phyloP scores from a whole-genome alignment of 1,140 invertebrate species.

The Elymnias hypermnestra region DNA sequence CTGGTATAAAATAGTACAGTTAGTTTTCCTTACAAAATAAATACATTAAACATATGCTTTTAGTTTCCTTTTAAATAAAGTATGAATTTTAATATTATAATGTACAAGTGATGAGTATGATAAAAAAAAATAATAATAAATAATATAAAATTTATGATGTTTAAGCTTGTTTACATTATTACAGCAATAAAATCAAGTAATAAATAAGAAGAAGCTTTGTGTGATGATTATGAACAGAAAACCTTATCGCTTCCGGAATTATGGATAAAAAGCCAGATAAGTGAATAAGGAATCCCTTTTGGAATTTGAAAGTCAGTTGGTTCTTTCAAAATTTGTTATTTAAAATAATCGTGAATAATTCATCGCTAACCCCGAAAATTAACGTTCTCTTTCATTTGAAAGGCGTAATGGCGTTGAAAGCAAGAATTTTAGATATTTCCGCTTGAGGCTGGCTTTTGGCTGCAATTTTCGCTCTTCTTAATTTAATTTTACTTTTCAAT shows the following conservation, averaged over 20 bases:
- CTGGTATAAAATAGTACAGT: no score
- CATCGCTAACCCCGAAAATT: slow-evolving; percentile 31
- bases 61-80: no score
- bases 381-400: slow-evolving; percentile 28
- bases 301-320: not conserved
- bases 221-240: no score
- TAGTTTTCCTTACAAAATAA: no score
- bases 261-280: not conserved
- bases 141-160: no score
- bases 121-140: no score
- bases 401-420: slow-evolving; percentile 24
- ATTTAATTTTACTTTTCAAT: slow-evolving; percentile 1
- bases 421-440: slow-evolving; percentile 20
- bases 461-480: slow-evolving; percentile 8
- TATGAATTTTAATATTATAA: no score
- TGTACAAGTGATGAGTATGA: no score
- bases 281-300: not conserved
- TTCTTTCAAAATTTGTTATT: slow-evolving; percentile 30
- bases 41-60: no score
- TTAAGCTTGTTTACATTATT: no score
- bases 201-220: no score
- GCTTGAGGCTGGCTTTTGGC: slow-evolving; percentile 9
- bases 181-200: no score
- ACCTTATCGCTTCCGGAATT: not conserved
- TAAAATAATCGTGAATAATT: slow-evolving; percentile 42